Evolutionary conservation across 1,140 invertebrate genomes (phyloP), one percentile per base, ranked within the genome.

Genomic region (Drosophila pandora): DNA sequence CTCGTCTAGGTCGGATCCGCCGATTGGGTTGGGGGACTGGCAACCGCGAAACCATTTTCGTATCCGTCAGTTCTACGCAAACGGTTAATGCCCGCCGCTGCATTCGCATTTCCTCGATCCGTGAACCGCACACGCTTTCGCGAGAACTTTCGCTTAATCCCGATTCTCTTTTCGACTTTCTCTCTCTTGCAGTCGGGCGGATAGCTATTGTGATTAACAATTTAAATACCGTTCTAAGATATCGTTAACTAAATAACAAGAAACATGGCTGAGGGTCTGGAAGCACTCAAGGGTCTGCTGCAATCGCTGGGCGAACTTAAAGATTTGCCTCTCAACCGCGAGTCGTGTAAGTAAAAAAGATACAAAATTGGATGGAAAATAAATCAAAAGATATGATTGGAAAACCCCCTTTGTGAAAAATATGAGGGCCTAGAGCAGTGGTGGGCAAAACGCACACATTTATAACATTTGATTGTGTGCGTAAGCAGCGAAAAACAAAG

Each of bases 261-360:
- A 53, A 76, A 88, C 10, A 37, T 91, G 89, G 89, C 87, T 68
- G 76, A 47, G 43, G 83, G 81, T 58, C 76, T 91, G 81, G 87
- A 88, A 84, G 76, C 81, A 54, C 70, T 91, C 45, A 76, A 90
- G 49, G 56, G 60, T 45, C 43, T 87, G 13, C 59, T 89, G 57
- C 77, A 81, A 67, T 69, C 84, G 30, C 64, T 90, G 50, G 59
- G 50, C 56, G 90, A 91, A 83, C 76, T 90, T 17, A 79, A 79
- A 70, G 87, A 90, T 50, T 64, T 90, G 59, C 78, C 83, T 25
- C 45, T 89, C 9, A 90, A 90, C 79, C 79, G 85, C 34, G 84
- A 91, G 52, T 75, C 89, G 68, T 89, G 90, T 91, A 90, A 91
- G 89, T 91, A 64, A 32, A 30, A 37, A 50, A 49, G 34, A 28